phyloP scores from a whole-genome alignment of 2,888 invertebrate genomes.

The Conus canariensis region DNA sequence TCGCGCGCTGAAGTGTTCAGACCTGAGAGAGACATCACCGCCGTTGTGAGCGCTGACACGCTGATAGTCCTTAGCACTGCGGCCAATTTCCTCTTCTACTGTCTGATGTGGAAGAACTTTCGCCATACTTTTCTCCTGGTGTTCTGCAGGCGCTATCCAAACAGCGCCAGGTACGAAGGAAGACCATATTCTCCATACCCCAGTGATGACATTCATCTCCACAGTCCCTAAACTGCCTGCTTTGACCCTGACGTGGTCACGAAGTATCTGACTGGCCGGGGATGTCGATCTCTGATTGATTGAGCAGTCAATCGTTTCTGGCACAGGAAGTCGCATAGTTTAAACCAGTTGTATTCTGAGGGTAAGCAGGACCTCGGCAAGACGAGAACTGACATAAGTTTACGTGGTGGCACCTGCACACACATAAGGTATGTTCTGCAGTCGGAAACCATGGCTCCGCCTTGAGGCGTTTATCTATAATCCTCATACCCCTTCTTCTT shows the following conservation, averaged over 20 bases:
- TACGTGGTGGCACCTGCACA: too few relatives aligned
- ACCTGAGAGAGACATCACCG: background rate
- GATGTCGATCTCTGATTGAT: background rate
- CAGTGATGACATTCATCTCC: background rate
- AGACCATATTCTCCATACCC: background rate
- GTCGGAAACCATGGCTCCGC: too few relatives aligned
- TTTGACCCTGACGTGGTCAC: background rate
- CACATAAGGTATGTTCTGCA: too few relatives aligned
- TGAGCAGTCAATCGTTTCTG: background rate
- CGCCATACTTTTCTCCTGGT: background rate
- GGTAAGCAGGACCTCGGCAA: too few relatives aligned
- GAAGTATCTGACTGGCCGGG: background rate
- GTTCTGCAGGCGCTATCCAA: background rate
- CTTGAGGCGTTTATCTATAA: too few relatives aligned
- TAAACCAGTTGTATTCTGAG: too few relatives aligned
- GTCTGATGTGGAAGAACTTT: slow-evolving; percentile 35
- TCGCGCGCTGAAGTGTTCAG: slow-evolving; percentile 24
- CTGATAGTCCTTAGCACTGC: slow-evolving; percentile 18
- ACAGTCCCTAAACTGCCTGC: background rate
- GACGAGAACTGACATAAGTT: too few relatives aligned
- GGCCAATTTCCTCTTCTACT: slow-evolving; percentile 36
- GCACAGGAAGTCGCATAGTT: too few relatives aligned
- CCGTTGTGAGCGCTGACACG: background rate
- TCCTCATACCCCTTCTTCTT: too few relatives aligned
- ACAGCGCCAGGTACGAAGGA: background rate